Base-by-base conservation (phyloP, 2,888 invertebrate species). In the Dynastes hyllus region DNA sequence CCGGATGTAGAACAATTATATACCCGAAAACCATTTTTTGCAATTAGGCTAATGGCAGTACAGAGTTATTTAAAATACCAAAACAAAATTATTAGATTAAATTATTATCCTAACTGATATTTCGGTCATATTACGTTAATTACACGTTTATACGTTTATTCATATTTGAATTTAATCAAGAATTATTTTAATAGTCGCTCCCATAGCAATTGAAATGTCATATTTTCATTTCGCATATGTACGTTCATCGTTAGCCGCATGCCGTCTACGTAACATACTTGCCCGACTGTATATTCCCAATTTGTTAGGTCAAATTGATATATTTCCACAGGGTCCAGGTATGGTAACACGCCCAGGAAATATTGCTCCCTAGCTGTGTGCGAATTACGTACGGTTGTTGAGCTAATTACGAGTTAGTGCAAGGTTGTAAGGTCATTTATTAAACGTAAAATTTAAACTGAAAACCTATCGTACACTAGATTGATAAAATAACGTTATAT, bases 281-380 rank as follows among this genome's bases (percentile, higher is more conserved):
- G 32, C 13, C 63, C 3, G 29, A 16, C 55, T 22, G 22, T 55
- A 55, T 58, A 58, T 29, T 32, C 13, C 22, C 50, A 69, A 51
- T 51, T 51, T 69, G 69, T 69, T 69, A 69, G 50, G 51, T 27
- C 53, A 51, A 69, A 69, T 69, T 69, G 69, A 51, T 69, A 69
- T 69, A 69, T 51, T 69, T 69, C 69, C 69, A 51, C 29, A 13
- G 51, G 69, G 69, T 69, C 51, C 51, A 22, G 69, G 51, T 69
- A 69, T 29, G 22, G 69, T 51, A 51, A 69, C 50, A n/a, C 16
- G 69, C 13, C 55, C 69, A 69, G 51, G 51, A 69, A 29, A 53
- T 69, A 69, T 69, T 69, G 51, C 51, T 69, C 69, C 69, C 69
- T 22, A 51, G 69, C 27, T 27, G 27, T 69, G 69, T 29, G 9